phyloP scores from a whole-genome alignment of 2,113 vertebrate genomes.

The Syngnathus floridae region DNA sequence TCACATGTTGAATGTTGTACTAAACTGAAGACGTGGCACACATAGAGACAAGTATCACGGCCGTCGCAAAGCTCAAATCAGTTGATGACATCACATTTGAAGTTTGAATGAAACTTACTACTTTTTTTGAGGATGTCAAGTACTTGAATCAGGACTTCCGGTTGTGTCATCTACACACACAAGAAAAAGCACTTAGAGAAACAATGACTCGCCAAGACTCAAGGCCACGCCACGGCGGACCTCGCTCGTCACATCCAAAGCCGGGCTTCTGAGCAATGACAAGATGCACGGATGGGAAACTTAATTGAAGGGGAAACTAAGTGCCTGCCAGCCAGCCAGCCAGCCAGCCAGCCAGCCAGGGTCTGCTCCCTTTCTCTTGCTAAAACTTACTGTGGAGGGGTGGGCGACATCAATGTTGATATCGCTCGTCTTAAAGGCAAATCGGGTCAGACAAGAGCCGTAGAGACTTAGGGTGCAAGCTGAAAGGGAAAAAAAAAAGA shows the following conservation, averaged over 20 bases:
- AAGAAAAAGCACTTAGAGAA: not conserved
- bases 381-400: slow-evolving; percentile 79
- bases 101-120: slow-evolving; percentile 68
- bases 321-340: no score
- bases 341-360: no score
- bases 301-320: no score
- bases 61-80: no score
- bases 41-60: no score
- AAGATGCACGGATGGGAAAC: no score
- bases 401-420: slow-evolving; percentile 92
- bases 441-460: slow-evolving; percentile 89
- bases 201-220: not conserved
- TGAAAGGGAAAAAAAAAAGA: slow-evolving; percentile 29
- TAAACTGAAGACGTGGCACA: no score
- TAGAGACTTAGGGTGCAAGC: slow-evolving; percentile 90
- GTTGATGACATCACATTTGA: not conserved
- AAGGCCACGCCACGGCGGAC: no score
- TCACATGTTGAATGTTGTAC: no score
- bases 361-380: not conserved
- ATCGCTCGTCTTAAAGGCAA: slow-evolving; percentile 94
- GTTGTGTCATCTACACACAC: slow-evolving; percentile 86
- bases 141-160: slow-evolving; percentile 93
- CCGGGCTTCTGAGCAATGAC: no score
- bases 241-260: no score
- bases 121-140: slow-evolving; percentile 92